phyloP scores from a whole-genome alignment of 2,113 vertebrate genomes.

The Pituophis catenifer region DNA sequence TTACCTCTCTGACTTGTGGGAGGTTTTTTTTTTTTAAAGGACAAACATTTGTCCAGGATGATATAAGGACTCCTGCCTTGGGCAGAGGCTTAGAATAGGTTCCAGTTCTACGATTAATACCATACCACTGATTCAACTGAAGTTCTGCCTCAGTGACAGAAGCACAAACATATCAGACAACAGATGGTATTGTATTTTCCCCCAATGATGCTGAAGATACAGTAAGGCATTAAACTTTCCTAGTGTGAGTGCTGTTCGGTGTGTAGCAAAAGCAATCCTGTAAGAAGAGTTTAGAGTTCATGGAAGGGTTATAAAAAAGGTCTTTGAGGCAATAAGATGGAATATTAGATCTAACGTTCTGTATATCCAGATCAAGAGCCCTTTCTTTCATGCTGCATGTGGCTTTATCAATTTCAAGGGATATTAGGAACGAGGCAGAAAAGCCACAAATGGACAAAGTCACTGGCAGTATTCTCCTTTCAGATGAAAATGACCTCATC shows the following conservation, averaged over 20 bases:
- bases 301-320: background rate
- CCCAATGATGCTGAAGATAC: background rate
- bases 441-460: background rate
- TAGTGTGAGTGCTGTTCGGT: background rate
- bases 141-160: background rate
- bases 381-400: background rate
- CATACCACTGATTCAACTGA: background rate
- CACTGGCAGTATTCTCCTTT: background rate
- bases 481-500: background rate
- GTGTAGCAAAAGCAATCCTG: background rate
- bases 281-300: background rate
- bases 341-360: background rate
- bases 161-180: background rate
- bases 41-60: background rate
- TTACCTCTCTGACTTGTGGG: background rate
- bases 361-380: background rate
- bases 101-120: background rate
- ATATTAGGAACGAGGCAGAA: background rate
- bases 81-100: background rate
- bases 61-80: background rate
- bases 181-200: background rate
- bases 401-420: background rate
- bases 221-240: background rate
- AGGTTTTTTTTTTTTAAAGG: background rate
- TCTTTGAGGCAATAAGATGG: background rate